Percentiles rank a stretch among this genome's conserved stretches.
Evolutionary conservation across 2,888 invertebrate species (phyloP).

Genomic region (Sinopyrophorus schimmeli): DNA sequence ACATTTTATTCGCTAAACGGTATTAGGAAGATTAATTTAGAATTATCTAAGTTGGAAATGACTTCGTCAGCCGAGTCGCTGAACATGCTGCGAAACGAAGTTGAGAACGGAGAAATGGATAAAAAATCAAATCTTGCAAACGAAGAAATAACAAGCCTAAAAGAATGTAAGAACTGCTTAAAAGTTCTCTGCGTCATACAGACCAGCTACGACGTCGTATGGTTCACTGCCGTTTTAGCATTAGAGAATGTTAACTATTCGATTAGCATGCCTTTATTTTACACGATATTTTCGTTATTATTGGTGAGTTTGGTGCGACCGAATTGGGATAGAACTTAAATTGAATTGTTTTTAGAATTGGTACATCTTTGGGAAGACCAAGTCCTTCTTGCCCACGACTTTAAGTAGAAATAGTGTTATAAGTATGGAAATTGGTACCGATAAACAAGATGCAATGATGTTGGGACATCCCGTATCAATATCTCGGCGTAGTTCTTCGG

Average conservation of each 20-base stretch:
- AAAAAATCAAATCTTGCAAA: conserved; percentile 41
- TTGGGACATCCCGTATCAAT: conserved; percentile 27
- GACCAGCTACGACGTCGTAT: conserved; percentile 71
- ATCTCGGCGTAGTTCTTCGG: conserved; percentile 47
- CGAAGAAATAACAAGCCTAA: conserved; percentile 54
- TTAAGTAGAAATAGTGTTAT: conserved; percentile 14
- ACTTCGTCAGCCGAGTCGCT: conserved; percentile 52
- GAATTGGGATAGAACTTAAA: no score
- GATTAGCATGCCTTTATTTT: conserved; percentile 64
- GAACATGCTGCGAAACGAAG: conserved; percentile 47
- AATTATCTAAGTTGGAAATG: conserved; percentile 51
- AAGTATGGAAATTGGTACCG: conserved; percentile 22
- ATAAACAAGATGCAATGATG: conserved; percentile 25
- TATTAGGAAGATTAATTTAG: conserved; percentile 53
- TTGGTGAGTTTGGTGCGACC: no score
- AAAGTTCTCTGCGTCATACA: conserved; percentile 69
- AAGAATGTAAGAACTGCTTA: conserved; percentile 63
- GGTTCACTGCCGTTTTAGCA: conserved; percentile 75
- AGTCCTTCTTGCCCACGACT: conserved; percentile 48
- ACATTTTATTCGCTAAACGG: conserved; percentile 64
- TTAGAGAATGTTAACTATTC: conserved; percentile 67
- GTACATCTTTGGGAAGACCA: conserved; percentile 52
- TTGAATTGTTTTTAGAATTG: conserved; percentile 52
- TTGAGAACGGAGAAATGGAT: conserved; percentile 44
- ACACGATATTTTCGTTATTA: conserved; percentile 60